Evolutionary conservation across 2,797 vertebrate species (phyloP).

Genomic region (Esox masquinongy): DNA sequence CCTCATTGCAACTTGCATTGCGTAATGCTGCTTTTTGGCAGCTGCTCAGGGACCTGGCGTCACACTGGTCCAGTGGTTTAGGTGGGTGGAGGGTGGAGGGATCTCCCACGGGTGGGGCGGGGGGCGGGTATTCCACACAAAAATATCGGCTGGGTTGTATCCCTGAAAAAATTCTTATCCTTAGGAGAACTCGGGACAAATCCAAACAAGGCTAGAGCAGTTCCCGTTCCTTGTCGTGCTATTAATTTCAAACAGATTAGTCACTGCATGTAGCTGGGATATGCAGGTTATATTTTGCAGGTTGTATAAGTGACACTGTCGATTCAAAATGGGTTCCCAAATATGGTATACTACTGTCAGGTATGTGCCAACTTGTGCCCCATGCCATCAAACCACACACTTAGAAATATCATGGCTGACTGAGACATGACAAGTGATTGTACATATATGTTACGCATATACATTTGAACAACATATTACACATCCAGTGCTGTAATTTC

Average conservation of each 20-base stretch:
- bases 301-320: too few relatives aligned
- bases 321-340: too few relatives aligned
- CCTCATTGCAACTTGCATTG: constrained; percentile 48
- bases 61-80: constrained; percentile 23
- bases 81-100: constrained; percentile 26
- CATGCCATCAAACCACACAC: too few relatives aligned
- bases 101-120: neutral
- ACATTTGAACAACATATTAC: neutral
- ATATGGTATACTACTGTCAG: too few relatives aligned
- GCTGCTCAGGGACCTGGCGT: constrained; percentile 60
- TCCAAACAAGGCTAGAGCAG: neutral
- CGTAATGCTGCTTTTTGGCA: constrained; percentile 69
- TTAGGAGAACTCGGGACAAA: neutral
- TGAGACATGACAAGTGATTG: too few relatives aligned
- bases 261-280: neutral
- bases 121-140: neutral
- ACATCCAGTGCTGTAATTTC: too few relatives aligned
- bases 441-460: neutral
- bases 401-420: too few relatives aligned
- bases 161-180: neutral
- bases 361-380: too few relatives aligned
- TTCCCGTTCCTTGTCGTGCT: neutral
- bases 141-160: neutral
- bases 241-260: neutral
- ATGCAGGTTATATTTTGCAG: too few relatives aligned